Percentiles rank a stretch among this genome's conserved stretches.
Conservation (phyloP, 2,888 invertebrate species). For the Stenoptilia bipunctidactyla region DNA sequence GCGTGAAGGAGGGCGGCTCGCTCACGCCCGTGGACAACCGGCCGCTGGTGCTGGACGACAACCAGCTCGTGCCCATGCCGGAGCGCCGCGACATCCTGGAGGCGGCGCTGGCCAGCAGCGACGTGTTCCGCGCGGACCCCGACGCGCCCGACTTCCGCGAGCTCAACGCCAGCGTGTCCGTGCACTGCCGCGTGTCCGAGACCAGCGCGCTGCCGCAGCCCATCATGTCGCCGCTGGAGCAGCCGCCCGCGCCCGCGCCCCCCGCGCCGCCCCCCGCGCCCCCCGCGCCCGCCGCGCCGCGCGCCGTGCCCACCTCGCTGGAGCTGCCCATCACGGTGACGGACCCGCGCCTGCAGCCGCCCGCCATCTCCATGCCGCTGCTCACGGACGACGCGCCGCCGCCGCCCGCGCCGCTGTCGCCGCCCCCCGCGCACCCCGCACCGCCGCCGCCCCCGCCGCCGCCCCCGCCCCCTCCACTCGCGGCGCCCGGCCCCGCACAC, state of each 20-base stretch:
- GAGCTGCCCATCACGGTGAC: conserved; percentile 83
- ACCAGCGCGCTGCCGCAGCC: conserved; percentile 84
- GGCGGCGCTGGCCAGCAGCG: conserved; percentile 81
- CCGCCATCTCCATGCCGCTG: conserved; percentile 71
- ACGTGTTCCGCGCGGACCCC: conserved; percentile 74
- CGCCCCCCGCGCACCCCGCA: background rate
- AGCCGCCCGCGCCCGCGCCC: conserved; percentile 70
- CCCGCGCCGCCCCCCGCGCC: conserved; percentile 68
- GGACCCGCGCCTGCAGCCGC: conserved; percentile 78
- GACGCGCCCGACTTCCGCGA: conserved; percentile 74
- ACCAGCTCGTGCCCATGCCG: conserved; percentile 58
- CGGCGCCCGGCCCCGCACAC: conserved; percentile 2
- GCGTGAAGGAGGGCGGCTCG: conserved; percentile 79
- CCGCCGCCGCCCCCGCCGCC: conserved; percentile 11
- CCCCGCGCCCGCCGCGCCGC: conserved; percentile 69
- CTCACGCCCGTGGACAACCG: conserved; percentile 80
- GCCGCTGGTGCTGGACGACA: conserved; percentile 67
- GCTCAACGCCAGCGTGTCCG: conserved; percentile 66
- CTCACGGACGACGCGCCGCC: conserved; percentile 56
- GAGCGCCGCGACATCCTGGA: conserved; percentile 80
- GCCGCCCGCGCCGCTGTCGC: background rate
- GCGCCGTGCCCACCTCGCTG: conserved; percentile 76
- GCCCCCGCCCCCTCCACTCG: background rate
- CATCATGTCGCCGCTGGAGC: conserved; percentile 86
- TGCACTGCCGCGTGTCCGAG: conserved; percentile 77